A percentile compares a stretch with the other conserved stretches of the same genome.
These are phyloP conservation scores for Jaculus jaculus DNA, from an alignment of 2,113 vertebrate species.

Conservation along the genomic window DNA sequence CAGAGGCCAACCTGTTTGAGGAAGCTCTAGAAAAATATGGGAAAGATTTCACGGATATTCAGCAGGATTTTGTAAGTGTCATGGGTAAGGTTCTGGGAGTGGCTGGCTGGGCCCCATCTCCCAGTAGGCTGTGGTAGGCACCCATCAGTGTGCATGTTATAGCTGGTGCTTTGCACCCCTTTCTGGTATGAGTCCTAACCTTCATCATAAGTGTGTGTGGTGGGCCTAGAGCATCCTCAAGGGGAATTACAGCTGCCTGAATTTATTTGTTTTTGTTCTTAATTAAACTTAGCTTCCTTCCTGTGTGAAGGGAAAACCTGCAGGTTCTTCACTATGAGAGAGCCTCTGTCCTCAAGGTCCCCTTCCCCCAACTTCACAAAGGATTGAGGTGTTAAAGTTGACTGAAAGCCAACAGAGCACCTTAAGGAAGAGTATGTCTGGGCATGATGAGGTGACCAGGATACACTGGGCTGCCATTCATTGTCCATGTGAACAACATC, in stretches of 20 bases:
- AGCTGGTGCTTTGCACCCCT: too few species aligned
- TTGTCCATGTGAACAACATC: background rate
- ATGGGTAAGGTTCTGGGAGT: background rate
- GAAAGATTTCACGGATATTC: slow-evolving; percentile 99
- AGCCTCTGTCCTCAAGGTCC: too few species aligned
- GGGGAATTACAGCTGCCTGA: background rate
- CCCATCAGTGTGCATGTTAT: too few species aligned
- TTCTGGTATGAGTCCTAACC: background rate
- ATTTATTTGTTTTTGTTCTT: background rate
- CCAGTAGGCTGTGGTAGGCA: background rate
- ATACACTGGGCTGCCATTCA: accelerated
- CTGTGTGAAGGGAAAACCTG: background rate
- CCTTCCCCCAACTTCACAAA: background rate
- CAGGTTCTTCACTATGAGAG: background rate
- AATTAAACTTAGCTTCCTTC: background rate
- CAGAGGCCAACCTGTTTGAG: slow-evolving; percentile 97
- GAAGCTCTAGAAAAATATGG: slow-evolving; percentile 98
- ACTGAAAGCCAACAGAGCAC: accelerated
- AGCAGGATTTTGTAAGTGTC: slow-evolving; percentile 97
- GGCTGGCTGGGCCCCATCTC: background rate
- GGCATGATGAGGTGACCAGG: background rate
- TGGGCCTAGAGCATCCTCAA: background rate
- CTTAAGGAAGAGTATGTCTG: accelerated
- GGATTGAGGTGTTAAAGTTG: background rate
- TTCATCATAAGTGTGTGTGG: too few species aligned